Evolutionary conservation across 2,888 invertebrate genomes (phyloP).

Genomic region (Thera britannica): DNA sequence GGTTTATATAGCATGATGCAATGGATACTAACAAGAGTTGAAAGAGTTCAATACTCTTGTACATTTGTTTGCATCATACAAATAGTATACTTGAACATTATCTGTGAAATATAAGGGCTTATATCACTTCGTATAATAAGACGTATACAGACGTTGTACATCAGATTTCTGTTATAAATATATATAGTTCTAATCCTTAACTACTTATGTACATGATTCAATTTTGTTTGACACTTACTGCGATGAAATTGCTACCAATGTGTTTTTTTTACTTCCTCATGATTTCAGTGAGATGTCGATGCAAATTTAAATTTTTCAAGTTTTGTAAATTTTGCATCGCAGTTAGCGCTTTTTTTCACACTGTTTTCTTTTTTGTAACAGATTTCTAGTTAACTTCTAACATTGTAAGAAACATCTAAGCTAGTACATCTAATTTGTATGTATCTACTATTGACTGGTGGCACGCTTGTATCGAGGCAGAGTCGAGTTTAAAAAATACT

Average conservation of each 20-base stretch:
- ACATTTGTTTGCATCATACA: conserved; percentile 52
- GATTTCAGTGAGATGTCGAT: neutral
- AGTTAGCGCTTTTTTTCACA: conserved; percentile 20
- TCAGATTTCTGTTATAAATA: conserved; percentile 77
- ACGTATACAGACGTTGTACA: conserved; percentile 84
- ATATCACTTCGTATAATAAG: conserved; percentile 66
- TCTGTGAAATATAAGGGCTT: conserved; percentile 50
- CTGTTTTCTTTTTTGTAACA: conserved; percentile 6
- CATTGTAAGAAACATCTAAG: conserved; percentile 33
- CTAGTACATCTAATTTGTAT: conserved; percentile 35
- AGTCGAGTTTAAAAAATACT: conserved; percentile 7
- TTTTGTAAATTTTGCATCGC: conserved; percentile 14
- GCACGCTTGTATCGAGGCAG: conserved; percentile 32
- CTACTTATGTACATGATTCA: conserved; percentile 37
- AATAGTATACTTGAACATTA: conserved; percentile 57
- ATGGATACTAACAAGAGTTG: conserved; percentile 33
- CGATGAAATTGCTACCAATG: conserved; percentile 2
- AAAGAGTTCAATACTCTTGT: conserved; percentile 30
- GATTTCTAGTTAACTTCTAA: conserved; percentile 30
- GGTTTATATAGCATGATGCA: conserved; percentile 63
- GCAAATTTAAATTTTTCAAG: neutral
- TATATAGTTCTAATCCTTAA: conserved; percentile 59
- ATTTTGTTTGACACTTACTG: conserved; percentile 37
- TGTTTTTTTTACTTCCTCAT: neutral
- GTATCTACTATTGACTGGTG: conserved; percentile 34